A percentile compares a stretch with the other conserved stretches of the same genome.
Conservation (phyloP, 1,140 invertebrate species). For the Aphelinus certus region DNA sequence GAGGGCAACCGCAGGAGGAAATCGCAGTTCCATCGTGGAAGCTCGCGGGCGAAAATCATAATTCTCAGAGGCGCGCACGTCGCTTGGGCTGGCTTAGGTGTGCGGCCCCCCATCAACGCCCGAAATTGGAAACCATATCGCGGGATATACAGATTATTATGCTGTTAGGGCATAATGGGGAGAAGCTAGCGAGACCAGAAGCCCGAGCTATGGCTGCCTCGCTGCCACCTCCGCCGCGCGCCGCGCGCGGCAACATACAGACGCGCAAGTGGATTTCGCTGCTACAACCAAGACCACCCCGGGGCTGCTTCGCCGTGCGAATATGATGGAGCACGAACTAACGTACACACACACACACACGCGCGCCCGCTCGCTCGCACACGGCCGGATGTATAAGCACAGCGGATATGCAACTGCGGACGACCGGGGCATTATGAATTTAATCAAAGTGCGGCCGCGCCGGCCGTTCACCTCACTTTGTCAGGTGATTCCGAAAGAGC, state of each 20-base stretch:
- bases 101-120: conserved; percentile 44
- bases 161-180: conserved; percentile 53
- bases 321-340: no score
- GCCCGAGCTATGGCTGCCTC: background rate
- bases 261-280: conserved; percentile 42
- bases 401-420: no score
- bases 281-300: background rate
- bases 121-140: conserved; percentile 57
- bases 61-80: conserved; percentile 18
- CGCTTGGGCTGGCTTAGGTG: background rate
- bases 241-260: no score
- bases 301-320: no score
- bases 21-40: background rate
- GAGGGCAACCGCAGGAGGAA: background rate
- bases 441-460: conserved; percentile 3
- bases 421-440: background rate
- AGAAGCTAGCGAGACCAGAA: conserved; percentile 10
- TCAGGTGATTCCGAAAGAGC: no score
- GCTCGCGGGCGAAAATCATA: conserved; percentile 15
- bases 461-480: no score
- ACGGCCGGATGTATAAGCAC: no score
- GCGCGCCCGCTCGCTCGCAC: no score
- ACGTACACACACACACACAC: no score
- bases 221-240: no score
- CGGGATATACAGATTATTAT: conserved; percentile 56